Base-by-base conservation (phyloP, 1,140 invertebrate species). In the Batillaria attramentaria region DNA sequence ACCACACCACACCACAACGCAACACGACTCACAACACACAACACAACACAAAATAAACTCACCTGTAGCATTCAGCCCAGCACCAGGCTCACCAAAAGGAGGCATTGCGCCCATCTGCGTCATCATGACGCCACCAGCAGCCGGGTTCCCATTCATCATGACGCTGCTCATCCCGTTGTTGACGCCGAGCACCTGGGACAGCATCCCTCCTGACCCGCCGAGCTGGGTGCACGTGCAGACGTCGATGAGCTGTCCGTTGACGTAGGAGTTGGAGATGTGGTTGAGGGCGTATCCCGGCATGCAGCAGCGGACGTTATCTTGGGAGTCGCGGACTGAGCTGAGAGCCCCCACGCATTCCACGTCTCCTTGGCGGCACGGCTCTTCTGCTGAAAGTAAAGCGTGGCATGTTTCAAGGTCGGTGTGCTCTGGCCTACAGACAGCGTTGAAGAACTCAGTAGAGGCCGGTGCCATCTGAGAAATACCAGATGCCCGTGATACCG, bases 201-300 rank as follows among this genome's bases (percentile, higher is more conserved):
- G 39, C 46, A 57, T 20, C 46, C 54, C 54, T 13, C 72, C 72
- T 16, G 46, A 43, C 35, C 33, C 39, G 33, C 50, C 28, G 3
- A 20, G 18, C 13, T 20, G 50, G 13, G 46, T 57, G 72, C 72
- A 73, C 72, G 46, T 73, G 72, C 72, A 73, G 39, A 57, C 24
- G 46, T 73, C 72, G 2, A 57, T 33, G 1, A 60, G 20, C 18
- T n/a, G 10, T 0, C 72, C 72, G 50, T 57, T 57, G 50, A 57
- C 35, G 50, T 18, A 28, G 46, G 28, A 37, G 46, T 35, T 60
- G 72, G 8, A 20, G 72, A 57, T 24, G 31, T 18, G 35, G 72
- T 37, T 73, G 8, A 73, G 4, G 50, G n/a, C 46, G 31, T 57
- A 73, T 35, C 72, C 66, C 5, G 66, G 66, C 66, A 69, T 6